Base-by-base conservation (phyloP, 2,888 invertebrate species). In the Zele albiditarsus region DNA sequence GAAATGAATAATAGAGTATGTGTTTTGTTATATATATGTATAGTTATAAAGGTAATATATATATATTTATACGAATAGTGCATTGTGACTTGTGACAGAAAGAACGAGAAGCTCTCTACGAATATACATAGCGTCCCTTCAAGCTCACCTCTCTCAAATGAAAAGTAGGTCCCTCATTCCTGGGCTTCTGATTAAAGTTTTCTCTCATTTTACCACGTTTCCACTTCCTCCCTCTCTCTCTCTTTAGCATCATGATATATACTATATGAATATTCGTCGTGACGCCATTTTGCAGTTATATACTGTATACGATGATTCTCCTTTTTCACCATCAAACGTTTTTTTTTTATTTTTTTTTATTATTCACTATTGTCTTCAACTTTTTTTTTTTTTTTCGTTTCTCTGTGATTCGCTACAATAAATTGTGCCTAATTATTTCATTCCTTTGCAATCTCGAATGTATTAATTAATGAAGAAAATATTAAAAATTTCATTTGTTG, bases 151-250 rank as follows among this genome's bases (percentile, higher is more conserved):
- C 53, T 57, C 23, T 57, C 60, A 69, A 67, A 78, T 78, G 79
- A 81, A 83, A 85, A 84, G 78, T 83, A 82, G 82, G 81, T 82
- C 81, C 79, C 79, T 77, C 74, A 80, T 75, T 73, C 74, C 60
- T 75, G 79, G 81, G 69, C 72, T 74, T 62, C 68, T 78, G 77
- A 79, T 80, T 77, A 80, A 67, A 77, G 66, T 73, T 74, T 71
- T 60, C 20, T 63, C 71, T 63, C 16, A 65, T 42, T 67, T 74
- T 66, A 62, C 57, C 14, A 46, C 60, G 53, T 76, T 23, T 28
- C 33, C 23, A 33, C 38, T 63, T 60, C 16, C 46, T 67, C 53
- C 16, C 27, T 33, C 66, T n/a, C 42, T n/a, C 66, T 33, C 57
- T 60, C 38, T 31, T 27, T 38, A 49, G 16, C 70, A 58, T 53